Conservation (phyloP, 1,140 invertebrate species). For the Monomorium pharaonis region DNA sequence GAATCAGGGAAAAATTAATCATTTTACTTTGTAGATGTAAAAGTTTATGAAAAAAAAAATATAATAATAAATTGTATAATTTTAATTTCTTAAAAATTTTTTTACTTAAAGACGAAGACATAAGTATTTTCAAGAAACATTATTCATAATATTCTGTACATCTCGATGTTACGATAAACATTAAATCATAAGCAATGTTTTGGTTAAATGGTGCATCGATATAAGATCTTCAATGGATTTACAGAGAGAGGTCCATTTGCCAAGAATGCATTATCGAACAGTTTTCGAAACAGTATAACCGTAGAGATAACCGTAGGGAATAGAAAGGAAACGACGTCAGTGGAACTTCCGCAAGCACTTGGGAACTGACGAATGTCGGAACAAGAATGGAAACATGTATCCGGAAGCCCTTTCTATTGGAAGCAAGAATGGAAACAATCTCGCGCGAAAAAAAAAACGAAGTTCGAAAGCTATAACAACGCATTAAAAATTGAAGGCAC, state of each 20-base stretch:
- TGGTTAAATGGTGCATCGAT: neutral
- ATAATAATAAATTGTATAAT: neutral
- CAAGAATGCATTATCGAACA: neutral
- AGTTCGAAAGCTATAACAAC: neutral
- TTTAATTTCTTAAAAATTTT: neutral
- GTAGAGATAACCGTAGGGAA: neutral
- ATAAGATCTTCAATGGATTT: neutral
- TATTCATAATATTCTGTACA: neutral
- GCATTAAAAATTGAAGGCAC: conserved; percentile 1
- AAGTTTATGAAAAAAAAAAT: neutral
- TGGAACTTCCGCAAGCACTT: conserved; percentile 31
- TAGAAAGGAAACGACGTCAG: conserved; percentile 24
- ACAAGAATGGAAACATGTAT: conserved; percentile 11
- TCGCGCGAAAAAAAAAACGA: neutral
- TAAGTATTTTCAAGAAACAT: neutral
- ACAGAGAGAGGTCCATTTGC: neutral
- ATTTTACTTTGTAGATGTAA: neutral
- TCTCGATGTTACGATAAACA: neutral
- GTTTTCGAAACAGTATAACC: conserved; percentile 13
- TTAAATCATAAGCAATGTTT: neutral
- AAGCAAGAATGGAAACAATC: conserved; percentile 16
- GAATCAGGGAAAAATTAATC: too few species aligned
- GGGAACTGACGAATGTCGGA: conserved; percentile 14
- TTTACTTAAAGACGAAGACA: neutral
- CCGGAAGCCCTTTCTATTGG: too few species aligned